These are phyloP conservation scores for Ptiloglossa arizonensis DNA, from an alignment of 1,140 invertebrate genomes.

Conservation along the genomic window DNA sequence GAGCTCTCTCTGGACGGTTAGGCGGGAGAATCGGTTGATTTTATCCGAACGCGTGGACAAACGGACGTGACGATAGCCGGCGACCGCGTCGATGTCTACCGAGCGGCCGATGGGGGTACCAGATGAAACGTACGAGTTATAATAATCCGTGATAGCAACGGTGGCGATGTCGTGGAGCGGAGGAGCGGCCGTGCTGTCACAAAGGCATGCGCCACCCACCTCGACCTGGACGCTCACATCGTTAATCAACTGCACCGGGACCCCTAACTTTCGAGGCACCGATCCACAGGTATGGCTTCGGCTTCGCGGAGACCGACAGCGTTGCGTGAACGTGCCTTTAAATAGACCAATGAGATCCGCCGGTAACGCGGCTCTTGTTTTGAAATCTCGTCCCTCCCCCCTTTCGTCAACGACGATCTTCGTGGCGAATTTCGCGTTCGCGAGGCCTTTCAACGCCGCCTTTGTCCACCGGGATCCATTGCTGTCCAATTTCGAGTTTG, in stretches of 20 bases:
- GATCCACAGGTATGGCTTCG: conserved; percentile 73
- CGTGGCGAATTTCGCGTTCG: neutral
- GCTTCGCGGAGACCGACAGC: conserved; percentile 56
- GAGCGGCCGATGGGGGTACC: conserved; percentile 52
- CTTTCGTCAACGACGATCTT: conserved; percentile 1
- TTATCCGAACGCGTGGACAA: conserved; percentile 37
- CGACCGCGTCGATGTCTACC: conserved; percentile 51
- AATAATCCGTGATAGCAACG: conserved; percentile 69
- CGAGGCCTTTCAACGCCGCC: neutral
- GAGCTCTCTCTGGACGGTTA: no score
- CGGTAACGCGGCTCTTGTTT: conserved; percentile 30
- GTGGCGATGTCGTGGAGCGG: conserved; percentile 72
- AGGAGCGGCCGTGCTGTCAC: conserved; percentile 80
- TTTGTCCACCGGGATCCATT: neutral
- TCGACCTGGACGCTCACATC: conserved; percentile 79
- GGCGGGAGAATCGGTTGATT: conserved; percentile 2
- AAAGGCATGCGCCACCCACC: conserved; percentile 83
- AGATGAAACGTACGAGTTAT: conserved; percentile 70
- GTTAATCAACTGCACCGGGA: conserved; percentile 82
- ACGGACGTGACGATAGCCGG: conserved; percentile 63
- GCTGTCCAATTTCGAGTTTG: neutral
- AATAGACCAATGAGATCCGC: conserved; percentile 51
- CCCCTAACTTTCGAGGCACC: conserved; percentile 76
- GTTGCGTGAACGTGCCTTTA: conserved; percentile 52
- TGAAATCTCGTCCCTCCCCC: conserved; percentile 11